Evolutionary conservation across 2,797 vertebrate species (phyloP).

Genomic region (Melanotaenia nigrans): DNA sequence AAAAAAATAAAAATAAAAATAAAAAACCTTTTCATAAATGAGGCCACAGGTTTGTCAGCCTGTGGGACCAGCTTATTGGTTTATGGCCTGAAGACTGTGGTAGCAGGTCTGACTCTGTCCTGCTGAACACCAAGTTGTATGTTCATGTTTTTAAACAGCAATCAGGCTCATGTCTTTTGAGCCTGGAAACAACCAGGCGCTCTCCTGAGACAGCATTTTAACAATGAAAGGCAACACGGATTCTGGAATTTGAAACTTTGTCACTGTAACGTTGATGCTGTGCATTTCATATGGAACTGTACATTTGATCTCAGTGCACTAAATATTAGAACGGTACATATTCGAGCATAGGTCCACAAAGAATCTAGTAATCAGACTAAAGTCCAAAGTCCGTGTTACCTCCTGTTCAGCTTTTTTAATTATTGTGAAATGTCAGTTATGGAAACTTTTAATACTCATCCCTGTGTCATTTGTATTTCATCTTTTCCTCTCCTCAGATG

Average conservation of each 20-base stretch:
- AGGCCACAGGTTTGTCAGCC: slow-evolving; percentile 49
- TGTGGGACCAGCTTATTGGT: slow-evolving; percentile 56
- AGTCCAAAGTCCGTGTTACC: slow-evolving; percentile 62
- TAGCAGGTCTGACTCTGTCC: slow-evolving; percentile 56
- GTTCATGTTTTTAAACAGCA: slow-evolving; percentile 43
- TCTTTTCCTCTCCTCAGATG: slow-evolving; percentile 66
- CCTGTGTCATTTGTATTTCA: slow-evolving; percentile 58
- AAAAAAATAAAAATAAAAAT: neutral
- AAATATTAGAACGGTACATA: slow-evolving; percentile 28
- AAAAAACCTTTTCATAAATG: slow-evolving; percentile 67
- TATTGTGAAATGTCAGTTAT: slow-evolving; percentile 63
- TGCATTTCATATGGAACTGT: slow-evolving; percentile 31
- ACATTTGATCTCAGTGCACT: slow-evolving; percentile 45
- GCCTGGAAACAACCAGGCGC: slow-evolving; percentile 44
- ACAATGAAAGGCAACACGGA: slow-evolving; percentile 57
- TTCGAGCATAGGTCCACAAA: slow-evolving; percentile 12
- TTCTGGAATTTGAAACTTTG: slow-evolving; percentile 53
- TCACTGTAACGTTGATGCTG: slow-evolving; percentile 28
- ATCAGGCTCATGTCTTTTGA: slow-evolving; percentile 49
- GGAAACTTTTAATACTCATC: slow-evolving; percentile 61
- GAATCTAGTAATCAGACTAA: slow-evolving; percentile 19
- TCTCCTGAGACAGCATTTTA: slow-evolving; percentile 63
- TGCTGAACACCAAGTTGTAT: slow-evolving; percentile 60
- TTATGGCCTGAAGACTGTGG: slow-evolving; percentile 64
- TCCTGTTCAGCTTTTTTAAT: slow-evolving; percentile 58